These are phyloP conservation scores for Colius striatus DNA, from an alignment of 2,113 vertebrate genomes.

Conservation along the genomic window DNA sequence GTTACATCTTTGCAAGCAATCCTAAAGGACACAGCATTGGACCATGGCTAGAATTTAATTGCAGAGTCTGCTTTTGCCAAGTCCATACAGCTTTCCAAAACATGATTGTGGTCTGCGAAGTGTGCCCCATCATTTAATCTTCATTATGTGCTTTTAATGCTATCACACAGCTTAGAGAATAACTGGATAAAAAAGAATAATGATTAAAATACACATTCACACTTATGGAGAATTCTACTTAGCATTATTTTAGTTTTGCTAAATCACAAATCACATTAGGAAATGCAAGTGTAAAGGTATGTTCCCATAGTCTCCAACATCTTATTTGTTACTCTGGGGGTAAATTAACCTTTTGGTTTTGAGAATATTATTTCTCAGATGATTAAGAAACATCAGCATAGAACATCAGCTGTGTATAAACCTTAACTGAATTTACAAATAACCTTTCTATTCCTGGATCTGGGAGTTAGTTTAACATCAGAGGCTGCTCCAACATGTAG, in stretches of 20 bases:
- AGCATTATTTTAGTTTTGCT: neutral
- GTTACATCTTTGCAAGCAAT: neutral
- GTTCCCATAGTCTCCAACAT: neutral
- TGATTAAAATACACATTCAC: neutral
- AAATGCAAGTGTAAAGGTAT: neutral
- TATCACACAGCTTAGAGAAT: neutral
- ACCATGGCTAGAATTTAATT: neutral
- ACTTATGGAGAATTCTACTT: neutral
- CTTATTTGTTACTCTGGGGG: neutral
- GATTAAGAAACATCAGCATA: constrained; percentile 14
- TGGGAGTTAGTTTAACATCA: neutral
- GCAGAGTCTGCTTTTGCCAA: neutral
- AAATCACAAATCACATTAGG: neutral
- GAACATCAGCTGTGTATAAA: neutral
- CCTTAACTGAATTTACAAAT: constrained; percentile 13
- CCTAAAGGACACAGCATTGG: neutral
- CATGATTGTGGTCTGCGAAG: neutral
- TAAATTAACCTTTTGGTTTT: constrained; percentile 41
- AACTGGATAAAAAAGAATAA: neutral
- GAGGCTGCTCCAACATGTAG: neutral
- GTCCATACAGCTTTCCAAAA: neutral
- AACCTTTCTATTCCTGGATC: constrained; percentile 31
- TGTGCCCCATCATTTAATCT: neutral
- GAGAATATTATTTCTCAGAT: neutral
- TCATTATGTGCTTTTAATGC: neutral